Percentiles rank a stretch among this genome's conserved stretches.
Evolutionary conservation across 1,140 invertebrate genomes (phyloP).

Genomic region (Drosophila jambulina): DNA sequence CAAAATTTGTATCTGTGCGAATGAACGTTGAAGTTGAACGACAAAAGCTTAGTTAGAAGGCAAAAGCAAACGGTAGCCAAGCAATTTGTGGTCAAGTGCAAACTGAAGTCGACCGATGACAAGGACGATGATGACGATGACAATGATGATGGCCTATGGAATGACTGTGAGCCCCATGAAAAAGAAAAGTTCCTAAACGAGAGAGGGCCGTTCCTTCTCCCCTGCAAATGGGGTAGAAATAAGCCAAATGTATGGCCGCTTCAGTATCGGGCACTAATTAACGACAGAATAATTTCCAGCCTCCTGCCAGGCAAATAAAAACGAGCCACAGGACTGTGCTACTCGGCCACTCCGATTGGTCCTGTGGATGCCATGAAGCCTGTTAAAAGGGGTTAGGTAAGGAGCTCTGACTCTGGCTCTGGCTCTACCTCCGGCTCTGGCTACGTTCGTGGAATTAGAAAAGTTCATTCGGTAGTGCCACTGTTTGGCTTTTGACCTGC

Average conservation of each 20-base stretch:
- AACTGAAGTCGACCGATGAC: conserved; percentile 54
- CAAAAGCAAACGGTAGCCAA: conserved; percentile 73
- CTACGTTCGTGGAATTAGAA: conserved; percentile 59
- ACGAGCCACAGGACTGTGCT: conserved; percentile 15
- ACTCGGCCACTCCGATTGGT: conserved; percentile 6
- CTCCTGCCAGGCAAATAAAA: conserved; percentile 61
- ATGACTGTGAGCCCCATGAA: conserved; percentile 8
- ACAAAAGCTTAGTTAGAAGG: conserved; percentile 72
- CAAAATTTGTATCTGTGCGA: conserved; percentile 57
- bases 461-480: conserved; percentile 78
- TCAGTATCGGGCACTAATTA: conserved; percentile 72
- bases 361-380: conserved; percentile 1
- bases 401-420: neutral
- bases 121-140: conserved; percentile 20
- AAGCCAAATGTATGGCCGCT: conserved; percentile 66
- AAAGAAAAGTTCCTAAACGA: conserved; percentile 51
- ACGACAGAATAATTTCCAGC: conserved; percentile 78
- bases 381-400: neutral
- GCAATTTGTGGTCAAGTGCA: conserved; percentile 76
- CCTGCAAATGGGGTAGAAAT: conserved; percentile 78
- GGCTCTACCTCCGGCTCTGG: conserved; percentile 21
- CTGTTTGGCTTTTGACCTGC: conserved; percentile 75
- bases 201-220: too few species aligned
- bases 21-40: conserved; percentile 39
- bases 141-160: conserved; percentile 10